phyloP scores from a whole-genome alignment of 2,113 vertebrate species.

The Neodon shergylaensis region DNA sequence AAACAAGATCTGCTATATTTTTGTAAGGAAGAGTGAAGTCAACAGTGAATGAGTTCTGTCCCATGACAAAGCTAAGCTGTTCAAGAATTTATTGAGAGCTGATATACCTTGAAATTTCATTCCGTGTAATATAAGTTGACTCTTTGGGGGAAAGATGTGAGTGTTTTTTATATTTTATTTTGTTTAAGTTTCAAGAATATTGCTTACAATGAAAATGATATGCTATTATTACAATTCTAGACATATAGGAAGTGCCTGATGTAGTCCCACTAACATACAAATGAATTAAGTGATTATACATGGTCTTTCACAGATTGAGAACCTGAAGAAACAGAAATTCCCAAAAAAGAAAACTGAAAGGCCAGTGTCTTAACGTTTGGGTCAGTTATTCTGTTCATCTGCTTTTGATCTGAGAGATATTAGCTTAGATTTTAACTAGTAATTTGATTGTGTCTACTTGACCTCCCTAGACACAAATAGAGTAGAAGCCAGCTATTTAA shows the following conservation, averaged over 20 bases:
- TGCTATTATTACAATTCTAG: not conserved
- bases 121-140: not conserved
- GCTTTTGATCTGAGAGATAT: not conserved
- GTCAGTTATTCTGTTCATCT: not conserved
- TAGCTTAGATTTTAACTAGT: constrained; percentile 11
- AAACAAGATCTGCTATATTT: constrained; percentile 36
- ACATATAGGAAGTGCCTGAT: not conserved
- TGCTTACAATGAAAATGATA: constrained; percentile 12
- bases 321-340: not conserved
- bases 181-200: not conserved
- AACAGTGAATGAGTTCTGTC: not conserved
- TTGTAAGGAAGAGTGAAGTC: not conserved
- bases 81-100: constrained; percentile 23
- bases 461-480: not conserved
- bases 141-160: not conserved
- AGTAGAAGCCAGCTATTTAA: not conserved
- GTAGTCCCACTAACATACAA: not conserved
- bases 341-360: not conserved
- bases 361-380: not conserved
- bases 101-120: constrained; percentile 11
- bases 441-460: not conserved
- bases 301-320: not conserved
- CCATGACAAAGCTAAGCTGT: constrained; percentile 1
- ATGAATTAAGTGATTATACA: constrained; percentile 4
- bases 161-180: constrained; percentile 46